phyloP scores from a whole-genome alignment of 2,888 invertebrate species.

The Nysson spinosus region DNA sequence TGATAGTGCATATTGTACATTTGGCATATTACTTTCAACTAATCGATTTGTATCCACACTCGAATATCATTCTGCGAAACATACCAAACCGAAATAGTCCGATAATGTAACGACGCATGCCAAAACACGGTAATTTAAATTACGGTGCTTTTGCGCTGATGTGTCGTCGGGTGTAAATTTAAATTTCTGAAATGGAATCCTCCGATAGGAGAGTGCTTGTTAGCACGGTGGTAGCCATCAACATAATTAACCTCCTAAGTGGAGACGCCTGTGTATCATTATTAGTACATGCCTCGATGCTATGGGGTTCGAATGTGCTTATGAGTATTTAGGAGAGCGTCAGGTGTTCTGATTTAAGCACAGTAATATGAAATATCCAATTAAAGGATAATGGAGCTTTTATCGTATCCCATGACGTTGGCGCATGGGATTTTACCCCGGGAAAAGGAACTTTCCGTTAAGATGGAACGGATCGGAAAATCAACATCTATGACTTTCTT shows the following conservation, averaged over 20 bases:
- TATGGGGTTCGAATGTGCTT: constrained; percentile 60
- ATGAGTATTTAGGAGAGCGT: constrained; percentile 58
- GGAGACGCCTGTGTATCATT: constrained; percentile 69
- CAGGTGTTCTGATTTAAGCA: constrained; percentile 55
- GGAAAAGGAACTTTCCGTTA: constrained; percentile 10
- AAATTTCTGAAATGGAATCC: constrained; percentile 66
- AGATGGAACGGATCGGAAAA: no score
- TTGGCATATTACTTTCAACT: no score
- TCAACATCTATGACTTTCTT: no score
- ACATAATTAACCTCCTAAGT: constrained; percentile 69
- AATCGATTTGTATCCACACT: no score
- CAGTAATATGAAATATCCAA: constrained; percentile 58
- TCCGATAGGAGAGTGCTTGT: constrained; percentile 60
- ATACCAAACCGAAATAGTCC: constrained; percentile 22
- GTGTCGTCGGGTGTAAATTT: constrained; percentile 65
- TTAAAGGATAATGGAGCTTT: constrained; percentile 54
- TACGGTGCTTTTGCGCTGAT: constrained; percentile 48
- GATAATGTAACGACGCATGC: constrained; percentile 22
- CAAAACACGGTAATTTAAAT: constrained; percentile 65
- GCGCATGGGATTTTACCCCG: constrained; percentile 30
- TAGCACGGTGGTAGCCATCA: constrained; percentile 65
- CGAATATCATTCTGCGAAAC: no score
- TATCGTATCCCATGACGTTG: constrained; percentile 39
- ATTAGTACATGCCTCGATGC: constrained; percentile 64
- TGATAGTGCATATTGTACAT: no score